phyloP scores from a whole-genome alignment of 2,888 invertebrate species.

The Pseudolycoriella hygida region DNA sequence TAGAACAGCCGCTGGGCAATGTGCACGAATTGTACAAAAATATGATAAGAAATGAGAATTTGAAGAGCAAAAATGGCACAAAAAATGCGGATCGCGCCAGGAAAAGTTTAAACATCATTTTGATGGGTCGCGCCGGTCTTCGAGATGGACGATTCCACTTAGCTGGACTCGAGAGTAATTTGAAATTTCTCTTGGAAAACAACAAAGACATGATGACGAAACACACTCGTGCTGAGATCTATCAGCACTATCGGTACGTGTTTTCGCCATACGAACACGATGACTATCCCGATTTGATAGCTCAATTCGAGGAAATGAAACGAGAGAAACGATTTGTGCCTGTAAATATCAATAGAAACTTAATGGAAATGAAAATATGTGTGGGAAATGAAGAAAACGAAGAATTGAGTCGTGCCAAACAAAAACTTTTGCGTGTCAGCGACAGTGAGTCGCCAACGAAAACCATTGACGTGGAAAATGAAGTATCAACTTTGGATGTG shows the following conservation, averaged over 20 bases:
- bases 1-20: conserved; percentile 27
- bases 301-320: conserved; percentile 16
- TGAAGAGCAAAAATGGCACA: conserved; percentile 27
- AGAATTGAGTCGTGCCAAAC: neutral
- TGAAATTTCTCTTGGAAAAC: conserved; percentile 20
- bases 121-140: conserved; percentile 40
- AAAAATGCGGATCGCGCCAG: conserved; percentile 31
- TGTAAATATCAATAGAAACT: neutral
- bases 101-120: conserved; percentile 36
- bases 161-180: conserved; percentile 26
- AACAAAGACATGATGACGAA: conserved; percentile 23
- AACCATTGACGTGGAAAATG: too few species aligned
- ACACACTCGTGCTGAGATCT: conserved; percentile 32
- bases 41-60: conserved; percentile 28
- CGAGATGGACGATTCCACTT: conserved; percentile 32
- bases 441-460: neutral
- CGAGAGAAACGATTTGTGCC: neutral
- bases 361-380: conserved; percentile 1
- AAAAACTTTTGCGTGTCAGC: neutral
- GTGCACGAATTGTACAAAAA: conserved; percentile 25
- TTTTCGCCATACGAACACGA: conserved; percentile 30
- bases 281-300: conserved; percentile 20
- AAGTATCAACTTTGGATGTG: too few species aligned
- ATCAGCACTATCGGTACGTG: conserved; percentile 33
- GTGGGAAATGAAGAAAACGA: neutral